Evolutionary conservation across 1,140 invertebrate species (phyloP).

Genomic region (Delia radicum): DNA sequence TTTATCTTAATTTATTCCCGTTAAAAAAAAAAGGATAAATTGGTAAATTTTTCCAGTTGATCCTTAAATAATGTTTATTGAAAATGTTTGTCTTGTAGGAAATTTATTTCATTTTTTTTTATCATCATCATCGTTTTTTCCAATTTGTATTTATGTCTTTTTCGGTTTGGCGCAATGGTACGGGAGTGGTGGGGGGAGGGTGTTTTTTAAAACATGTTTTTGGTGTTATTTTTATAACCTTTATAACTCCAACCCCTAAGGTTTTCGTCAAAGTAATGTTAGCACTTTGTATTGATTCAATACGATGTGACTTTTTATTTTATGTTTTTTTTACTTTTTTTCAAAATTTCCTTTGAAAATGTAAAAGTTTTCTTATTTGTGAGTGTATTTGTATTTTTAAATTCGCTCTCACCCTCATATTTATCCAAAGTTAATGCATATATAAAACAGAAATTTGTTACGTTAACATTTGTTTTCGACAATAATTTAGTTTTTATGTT

Average conservation of each 20-base stretch:
- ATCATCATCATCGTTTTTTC: not conserved
- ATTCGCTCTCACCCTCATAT: no score
- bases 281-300: not conserved
- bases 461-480: not conserved
- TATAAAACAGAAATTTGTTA: no score
- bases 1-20: no score
- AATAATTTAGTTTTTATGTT: not conserved
- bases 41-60: not conserved
- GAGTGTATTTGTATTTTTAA: no score
- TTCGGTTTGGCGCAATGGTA: not conserved
- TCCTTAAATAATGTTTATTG: constrained; percentile 1
- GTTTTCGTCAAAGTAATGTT: not conserved
- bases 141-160: not conserved
- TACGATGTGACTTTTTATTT: not conserved
- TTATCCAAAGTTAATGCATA: no score
- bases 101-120: not conserved
- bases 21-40: not conserved
- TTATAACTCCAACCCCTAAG: not conserved
- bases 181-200: no score
- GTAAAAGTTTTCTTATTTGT: not conserved
- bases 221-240: not conserved
- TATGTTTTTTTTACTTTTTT: not conserved
- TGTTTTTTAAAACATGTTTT: not conserved
- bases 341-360: not conserved
- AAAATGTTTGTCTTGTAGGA: not conserved